These are phyloP conservation scores for Fopius arisanus DNA, from an alignment of 1,140 invertebrate genomes.

Conservation along the genomic window DNA sequence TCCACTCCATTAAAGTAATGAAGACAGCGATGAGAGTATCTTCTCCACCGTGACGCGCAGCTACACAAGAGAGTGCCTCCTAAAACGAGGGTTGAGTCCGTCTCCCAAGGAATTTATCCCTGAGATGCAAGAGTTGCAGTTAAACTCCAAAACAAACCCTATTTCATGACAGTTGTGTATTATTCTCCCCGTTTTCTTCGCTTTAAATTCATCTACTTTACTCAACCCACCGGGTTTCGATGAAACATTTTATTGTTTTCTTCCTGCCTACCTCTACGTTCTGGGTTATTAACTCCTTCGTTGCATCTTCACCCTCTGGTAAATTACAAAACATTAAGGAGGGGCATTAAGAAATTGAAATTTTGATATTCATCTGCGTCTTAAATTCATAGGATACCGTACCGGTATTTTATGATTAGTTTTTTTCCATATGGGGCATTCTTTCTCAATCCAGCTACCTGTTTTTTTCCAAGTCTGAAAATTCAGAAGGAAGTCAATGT, in stretches of 20 bases:
- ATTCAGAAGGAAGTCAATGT: no score
- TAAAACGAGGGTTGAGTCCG: not conserved
- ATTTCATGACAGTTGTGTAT: conserved; percentile 24
- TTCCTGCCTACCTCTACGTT: conserved; percentile 43
- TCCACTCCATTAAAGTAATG: conserved; percentile 63
- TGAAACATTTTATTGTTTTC: conserved; percentile 32
- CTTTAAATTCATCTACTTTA: not conserved
- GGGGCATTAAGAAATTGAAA: not conserved
- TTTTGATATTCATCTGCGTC: not conserved
- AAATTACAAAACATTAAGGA: conserved; percentile 15
- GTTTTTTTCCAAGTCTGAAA: no score
- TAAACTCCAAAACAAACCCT: conserved; percentile 56
- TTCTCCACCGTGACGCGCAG: conserved; percentile 42
- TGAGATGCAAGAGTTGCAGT: conserved; percentile 38
- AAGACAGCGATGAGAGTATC: conserved; percentile 51
- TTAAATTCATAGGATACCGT: not conserved
- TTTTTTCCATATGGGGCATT: no score
- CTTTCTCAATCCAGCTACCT: no score
- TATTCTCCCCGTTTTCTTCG: not conserved
- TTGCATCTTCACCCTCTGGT: conserved; percentile 12
- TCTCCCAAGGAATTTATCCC: conserved; percentile 59
- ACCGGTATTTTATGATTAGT: not conserved
- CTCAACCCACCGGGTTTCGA: conserved; percentile 15
- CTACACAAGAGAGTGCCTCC: conserved; percentile 40
- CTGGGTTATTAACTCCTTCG: conserved; percentile 39